Conservation (phyloP, 1,140 invertebrate genomes). For the Zaprionus inermis region DNA sequence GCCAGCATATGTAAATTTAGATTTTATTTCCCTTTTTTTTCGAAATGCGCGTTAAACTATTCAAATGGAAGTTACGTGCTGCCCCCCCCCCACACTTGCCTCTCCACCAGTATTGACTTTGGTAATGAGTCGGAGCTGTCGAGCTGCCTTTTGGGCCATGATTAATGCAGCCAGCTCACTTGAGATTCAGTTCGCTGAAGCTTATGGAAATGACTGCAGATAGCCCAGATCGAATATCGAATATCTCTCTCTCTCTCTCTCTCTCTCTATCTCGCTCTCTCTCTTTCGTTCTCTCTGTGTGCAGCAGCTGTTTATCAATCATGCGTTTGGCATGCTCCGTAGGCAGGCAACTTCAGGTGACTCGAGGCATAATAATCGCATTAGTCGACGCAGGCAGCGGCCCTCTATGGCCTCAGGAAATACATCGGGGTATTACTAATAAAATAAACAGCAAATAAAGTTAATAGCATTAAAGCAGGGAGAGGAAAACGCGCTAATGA, state of each 20-base stretch:
- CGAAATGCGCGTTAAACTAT: constrained; percentile 14
- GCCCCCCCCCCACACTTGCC: neutral
- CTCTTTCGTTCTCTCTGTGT: too few species aligned
- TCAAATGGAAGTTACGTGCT: constrained; percentile 26
- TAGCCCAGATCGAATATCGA: constrained; percentile 13
- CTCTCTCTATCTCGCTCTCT: too few species aligned
- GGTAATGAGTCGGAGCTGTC: constrained; percentile 23
- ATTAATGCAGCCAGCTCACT: constrained; percentile 48
- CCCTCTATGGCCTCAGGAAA: constrained; percentile 65
- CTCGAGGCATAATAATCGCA: constrained; percentile 73
- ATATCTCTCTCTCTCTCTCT: too few species aligned
- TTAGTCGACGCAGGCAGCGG: constrained; percentile 64
- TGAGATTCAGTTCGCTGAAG: constrained; percentile 39
- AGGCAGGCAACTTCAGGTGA: constrained; percentile 40
- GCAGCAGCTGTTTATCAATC: constrained; percentile 52
- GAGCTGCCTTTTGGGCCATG: constrained; percentile 26
- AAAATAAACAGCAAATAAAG: constrained; percentile 81
- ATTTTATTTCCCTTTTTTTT: constrained; percentile 23
- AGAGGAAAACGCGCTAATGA: constrained; percentile 67
- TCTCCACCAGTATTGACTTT: constrained; percentile 5
- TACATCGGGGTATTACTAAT: constrained; percentile 74
- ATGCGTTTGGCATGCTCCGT: constrained; percentile 49
- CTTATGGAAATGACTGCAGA: constrained; percentile 36
- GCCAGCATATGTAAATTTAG: constrained; percentile 16
- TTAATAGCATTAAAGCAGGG: constrained; percentile 73